These are phyloP conservation scores for Mormyrus proboscirostris DNA, from an alignment of 2,797 vertebrate species.

Conservation along the genomic window DNA sequence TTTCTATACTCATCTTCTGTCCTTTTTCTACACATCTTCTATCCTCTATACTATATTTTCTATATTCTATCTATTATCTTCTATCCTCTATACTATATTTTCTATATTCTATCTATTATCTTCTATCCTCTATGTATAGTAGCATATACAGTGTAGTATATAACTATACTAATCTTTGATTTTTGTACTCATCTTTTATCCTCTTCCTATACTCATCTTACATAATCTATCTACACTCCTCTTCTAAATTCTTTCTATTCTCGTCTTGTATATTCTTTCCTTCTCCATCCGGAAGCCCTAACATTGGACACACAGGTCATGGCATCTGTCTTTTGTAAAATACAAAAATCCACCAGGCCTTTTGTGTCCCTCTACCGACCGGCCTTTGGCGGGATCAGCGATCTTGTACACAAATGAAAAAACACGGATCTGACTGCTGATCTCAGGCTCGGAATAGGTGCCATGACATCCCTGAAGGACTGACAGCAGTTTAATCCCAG, in stretches of 20 bases:
- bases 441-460: background rate
- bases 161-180: background rate
- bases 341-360: background rate
- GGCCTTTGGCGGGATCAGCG: background rate
- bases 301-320: background rate
- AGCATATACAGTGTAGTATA: too few relatives aligned
- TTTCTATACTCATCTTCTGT: background rate
- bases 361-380: background rate
- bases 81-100: too few relatives aligned
- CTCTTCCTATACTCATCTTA: background rate
- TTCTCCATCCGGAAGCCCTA: background rate
- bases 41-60: too few relatives aligned
- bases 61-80: too few relatives aligned
- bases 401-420: background rate
- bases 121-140: too few relatives aligned
- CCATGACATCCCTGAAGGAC: background rate
- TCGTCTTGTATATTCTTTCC: background rate
- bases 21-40: background rate
- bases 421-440: background rate
- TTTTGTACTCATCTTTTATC: background rate
- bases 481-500: background rate
- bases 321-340: background rate
- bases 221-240: background rate
- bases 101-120: too few relatives aligned
- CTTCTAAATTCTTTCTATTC: background rate